These are phyloP conservation scores for Pygoscelis adeliae DNA, from an alignment of 2,113 vertebrate species.

Conservation along the genomic window DNA sequence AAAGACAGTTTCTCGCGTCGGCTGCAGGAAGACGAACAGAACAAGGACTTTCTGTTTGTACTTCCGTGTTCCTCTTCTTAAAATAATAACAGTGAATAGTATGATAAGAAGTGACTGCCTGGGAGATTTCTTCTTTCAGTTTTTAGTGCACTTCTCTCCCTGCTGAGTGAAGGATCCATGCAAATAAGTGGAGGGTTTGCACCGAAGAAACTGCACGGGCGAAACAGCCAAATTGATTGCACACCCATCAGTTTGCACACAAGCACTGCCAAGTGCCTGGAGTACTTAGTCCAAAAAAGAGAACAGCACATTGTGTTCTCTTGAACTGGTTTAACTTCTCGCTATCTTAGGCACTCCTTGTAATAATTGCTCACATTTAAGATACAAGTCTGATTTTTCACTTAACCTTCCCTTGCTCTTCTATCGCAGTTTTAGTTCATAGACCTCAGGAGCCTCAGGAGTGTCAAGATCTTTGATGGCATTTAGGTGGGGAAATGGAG, in stretches of 20 bases:
- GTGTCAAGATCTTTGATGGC: neutral
- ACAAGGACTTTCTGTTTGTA: constrained; percentile 23
- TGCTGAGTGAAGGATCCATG: neutral
- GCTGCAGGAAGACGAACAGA: neutral
- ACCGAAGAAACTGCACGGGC: rapidly evolving
- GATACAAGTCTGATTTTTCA: neutral
- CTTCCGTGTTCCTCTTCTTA: neutral
- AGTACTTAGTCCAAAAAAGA: neutral
- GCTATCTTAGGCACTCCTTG: neutral
- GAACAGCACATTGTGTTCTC: constrained; percentile 36
- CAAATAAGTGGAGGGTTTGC: neutral
- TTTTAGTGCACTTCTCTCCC: neutral
- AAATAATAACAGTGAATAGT: constrained; percentile 1
- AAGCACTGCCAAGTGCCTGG: constrained; percentile 30
- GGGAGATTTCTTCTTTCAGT: neutral
- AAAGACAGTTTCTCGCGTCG: neutral
- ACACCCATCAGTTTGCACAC: constrained; percentile 20
- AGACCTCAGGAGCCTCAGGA: neutral
- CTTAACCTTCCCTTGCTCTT: neutral
- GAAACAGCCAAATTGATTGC: constrained; percentile 21
- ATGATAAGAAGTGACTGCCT: constrained; percentile 8
- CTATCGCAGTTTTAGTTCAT: neutral
- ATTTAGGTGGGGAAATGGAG: neutral
- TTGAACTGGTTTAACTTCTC: neutral
- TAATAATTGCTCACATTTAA: neutral